Conservation (phyloP, 2,113 vertebrate species). For the Pseudopodoces humilis region DNA sequence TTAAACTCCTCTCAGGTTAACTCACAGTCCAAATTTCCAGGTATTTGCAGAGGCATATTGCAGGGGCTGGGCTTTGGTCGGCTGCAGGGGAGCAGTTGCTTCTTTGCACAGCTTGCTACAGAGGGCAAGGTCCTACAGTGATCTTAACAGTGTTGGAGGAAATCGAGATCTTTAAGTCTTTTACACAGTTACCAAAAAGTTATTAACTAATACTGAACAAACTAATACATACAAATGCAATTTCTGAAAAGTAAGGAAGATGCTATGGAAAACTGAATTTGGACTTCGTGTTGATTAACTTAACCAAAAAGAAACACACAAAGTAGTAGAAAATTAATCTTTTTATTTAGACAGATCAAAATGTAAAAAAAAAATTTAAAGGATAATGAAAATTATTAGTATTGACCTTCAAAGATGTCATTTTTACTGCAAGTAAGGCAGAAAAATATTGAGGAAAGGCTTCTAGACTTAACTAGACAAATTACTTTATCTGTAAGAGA, state of each 20-base stretch:
- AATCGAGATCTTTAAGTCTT: background rate
- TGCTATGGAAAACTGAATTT: background rate
- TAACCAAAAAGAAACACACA: background rate
- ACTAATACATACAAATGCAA: background rate
- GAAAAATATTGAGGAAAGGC: background rate
- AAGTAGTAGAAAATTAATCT: background rate
- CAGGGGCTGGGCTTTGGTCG: background rate
- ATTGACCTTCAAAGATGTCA: background rate
- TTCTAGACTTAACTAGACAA: background rate
- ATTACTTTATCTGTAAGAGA: background rate
- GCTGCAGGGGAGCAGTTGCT: background rate
- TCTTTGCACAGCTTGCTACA: background rate
- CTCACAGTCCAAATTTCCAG: background rate
- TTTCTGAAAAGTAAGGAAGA: background rate
- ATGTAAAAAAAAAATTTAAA: background rate
- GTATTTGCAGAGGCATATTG: background rate
- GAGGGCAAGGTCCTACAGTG: accelerated
- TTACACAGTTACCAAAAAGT: background rate
- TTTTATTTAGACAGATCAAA: background rate
- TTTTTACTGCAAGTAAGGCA: background rate
- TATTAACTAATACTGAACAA: background rate
- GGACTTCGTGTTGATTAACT: background rate
- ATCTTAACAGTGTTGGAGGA: background rate
- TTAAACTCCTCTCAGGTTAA: background rate
- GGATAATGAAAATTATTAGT: background rate